Base-by-base conservation (phyloP, 2,797 vertebrate genomes). In the Falco cherrug region DNA sequence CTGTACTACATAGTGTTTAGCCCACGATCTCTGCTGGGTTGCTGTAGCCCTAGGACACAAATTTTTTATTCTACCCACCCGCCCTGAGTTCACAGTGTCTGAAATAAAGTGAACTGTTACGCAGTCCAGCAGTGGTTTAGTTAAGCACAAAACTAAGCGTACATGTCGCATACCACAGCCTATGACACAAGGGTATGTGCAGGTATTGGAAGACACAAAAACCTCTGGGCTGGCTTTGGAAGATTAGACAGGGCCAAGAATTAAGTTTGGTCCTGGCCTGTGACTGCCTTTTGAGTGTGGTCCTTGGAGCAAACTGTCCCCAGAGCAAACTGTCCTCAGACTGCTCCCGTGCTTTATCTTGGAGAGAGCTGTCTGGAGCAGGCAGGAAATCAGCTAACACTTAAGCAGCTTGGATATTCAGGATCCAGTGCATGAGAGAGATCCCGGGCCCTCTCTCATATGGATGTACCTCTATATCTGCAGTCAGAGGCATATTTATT, bases 361-460 rank as follows among this genome's bases (percentile, higher is more conserved):
- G 45, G 18, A 39, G 81, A 78, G 35, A 57, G 57, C 16, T 4
- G 4, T 47, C 84, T 33, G 24, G 37, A 78, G 29, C 1, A 2
- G n/a, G 26, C 54, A 53, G 45, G 57, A 79, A 43, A 76, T 31
- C 28, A 73, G n/a, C 57, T 15, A 39, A 35, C 11, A 12, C 3
- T n/a, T 7, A 5, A 37, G 29, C n/a, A 41, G 25, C 33, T 20
- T 1, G 5, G 41, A 47, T 50, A 61, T 17, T 75, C 53, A 39
- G 41, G 0, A 0, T 50, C 29, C 41, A 11, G 43, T 7, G 13
- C 24, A 6, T 1, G 16, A 65, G 20, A 20, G 22, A 61, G 26
- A 59, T 18, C 20, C 56, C 61, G 9, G 20, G 8, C 54, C 13
- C 3, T 39, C 24, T 67, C 41, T 73, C 33, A 9, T 10, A 60